Evolutionary conservation across 2,888 invertebrate genomes (phyloP).

Genomic region (Sphecodes monilicornis): DNA sequence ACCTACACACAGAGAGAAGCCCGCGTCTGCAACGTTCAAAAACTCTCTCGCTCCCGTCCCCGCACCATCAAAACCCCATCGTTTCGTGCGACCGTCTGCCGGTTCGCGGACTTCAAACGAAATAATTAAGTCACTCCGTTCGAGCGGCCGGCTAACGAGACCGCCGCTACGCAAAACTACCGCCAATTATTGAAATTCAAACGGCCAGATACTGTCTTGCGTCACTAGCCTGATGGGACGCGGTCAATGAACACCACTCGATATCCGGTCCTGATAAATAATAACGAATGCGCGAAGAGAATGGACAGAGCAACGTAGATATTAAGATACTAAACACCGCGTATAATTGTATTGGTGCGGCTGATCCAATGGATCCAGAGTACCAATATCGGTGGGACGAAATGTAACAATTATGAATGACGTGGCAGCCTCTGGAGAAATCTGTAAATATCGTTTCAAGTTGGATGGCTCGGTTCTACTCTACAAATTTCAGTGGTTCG

Average conservation of each 20-base stretch:
- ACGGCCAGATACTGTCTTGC: slow-evolving; percentile 67
- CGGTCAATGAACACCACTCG: slow-evolving; percentile 51
- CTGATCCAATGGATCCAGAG: not conserved
- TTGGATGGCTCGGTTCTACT: not conserved
- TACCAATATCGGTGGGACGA: not conserved
- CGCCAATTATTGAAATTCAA: slow-evolving; percentile 83
- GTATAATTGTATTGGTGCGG: not conserved
- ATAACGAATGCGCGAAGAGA: slow-evolving; percentile 25
- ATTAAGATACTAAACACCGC: not conserved
- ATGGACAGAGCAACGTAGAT: not conserved
- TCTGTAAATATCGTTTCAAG: too few species aligned
- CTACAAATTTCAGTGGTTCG: not conserved
- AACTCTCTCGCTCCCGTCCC: not conserved
- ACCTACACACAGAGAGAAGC: slow-evolving; percentile 17
- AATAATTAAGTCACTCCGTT: slow-evolving; percentile 83
- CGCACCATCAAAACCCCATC: not conserved
- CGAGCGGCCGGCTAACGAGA: slow-evolving; percentile 78
- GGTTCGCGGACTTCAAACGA: slow-evolving; percentile 82
- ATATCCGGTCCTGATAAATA: slow-evolving; percentile 60
- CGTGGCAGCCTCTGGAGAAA: not conserved
- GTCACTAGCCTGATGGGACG: slow-evolving; percentile 40
- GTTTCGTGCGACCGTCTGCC: not conserved
- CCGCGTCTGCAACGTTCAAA: slow-evolving; percentile 28
- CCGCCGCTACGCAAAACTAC: slow-evolving; percentile 77
- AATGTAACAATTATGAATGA: not conserved